phyloP scores from a whole-genome alignment of 2,797 vertebrate genomes.

The Phataginus tricuspis region DNA sequence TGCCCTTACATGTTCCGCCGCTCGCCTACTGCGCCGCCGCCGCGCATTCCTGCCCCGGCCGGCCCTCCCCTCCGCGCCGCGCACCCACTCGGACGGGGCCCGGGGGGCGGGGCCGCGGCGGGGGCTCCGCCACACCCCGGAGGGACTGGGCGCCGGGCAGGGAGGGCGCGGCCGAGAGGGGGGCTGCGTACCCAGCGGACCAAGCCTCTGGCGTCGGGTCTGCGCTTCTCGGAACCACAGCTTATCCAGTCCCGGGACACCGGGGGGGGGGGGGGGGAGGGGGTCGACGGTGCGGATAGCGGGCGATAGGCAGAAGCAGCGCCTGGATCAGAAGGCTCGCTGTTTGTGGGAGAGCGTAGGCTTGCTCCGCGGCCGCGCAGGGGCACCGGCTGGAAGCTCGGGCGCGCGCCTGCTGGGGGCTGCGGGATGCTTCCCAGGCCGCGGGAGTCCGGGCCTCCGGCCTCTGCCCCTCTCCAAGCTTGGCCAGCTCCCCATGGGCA shows the following conservation, averaged over 20 bases:
- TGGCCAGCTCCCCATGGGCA: not conserved
- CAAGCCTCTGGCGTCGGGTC: not conserved
- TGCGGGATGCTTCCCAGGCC: not conserved
- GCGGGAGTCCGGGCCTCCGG: not conserved
- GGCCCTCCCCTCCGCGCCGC: conserved; percentile 72
- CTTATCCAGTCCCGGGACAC: not conserved
- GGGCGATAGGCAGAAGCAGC: not conserved
- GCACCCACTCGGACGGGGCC: conserved; percentile 26
- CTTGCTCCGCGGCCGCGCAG: not conserved
- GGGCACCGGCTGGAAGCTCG: not conserved
- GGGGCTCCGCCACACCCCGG: not conserved
- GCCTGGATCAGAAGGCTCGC: not conserved
- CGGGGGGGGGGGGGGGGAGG: too few species aligned
- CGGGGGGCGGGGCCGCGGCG: conserved; percentile 43
- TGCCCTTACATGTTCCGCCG: conserved; percentile 91
- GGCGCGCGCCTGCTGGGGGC: not conserved
- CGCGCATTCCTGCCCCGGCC: conserved; percentile 82
- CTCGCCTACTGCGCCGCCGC: conserved; percentile 80
- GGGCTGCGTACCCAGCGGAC: not conserved
- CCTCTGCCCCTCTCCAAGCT: not conserved
- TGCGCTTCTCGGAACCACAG: not conserved
- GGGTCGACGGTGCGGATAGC: fast-evolving
- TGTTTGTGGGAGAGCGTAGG: not conserved
- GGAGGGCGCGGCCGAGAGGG: not conserved
- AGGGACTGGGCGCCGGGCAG: not conserved